These are phyloP conservation scores for Colostygia pectinataria DNA, from an alignment of 2,888 invertebrate species.

Conservation along the genomic window DNA sequence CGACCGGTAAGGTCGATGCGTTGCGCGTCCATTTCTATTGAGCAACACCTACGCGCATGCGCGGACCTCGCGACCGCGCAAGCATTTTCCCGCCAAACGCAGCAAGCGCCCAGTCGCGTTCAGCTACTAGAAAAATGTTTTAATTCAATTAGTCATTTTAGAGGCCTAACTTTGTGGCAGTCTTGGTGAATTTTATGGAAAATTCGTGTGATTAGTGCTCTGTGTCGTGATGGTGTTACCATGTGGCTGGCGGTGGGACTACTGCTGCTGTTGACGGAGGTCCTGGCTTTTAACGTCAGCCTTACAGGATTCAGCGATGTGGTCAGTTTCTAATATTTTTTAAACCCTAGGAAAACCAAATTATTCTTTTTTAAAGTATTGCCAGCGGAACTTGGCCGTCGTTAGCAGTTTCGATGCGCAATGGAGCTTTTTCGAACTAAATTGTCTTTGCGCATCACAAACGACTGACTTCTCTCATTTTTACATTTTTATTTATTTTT, in stretches of 20 bases:
- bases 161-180: slow-evolving; percentile 29
- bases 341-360: no score
- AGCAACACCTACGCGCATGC: slow-evolving; percentile 63
- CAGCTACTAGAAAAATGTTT: slow-evolving; percentile 40
- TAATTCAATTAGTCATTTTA: slow-evolving; percentile 27
- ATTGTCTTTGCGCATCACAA: no score
- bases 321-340: slow-evolving; percentile 47
- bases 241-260: slow-evolving; percentile 68
- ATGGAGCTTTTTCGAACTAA: no score
- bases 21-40: slow-evolving; percentile 56
- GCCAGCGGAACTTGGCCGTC: no score
- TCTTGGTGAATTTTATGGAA: slow-evolving; percentile 26
- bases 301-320: slow-evolving; percentile 51
- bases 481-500: no score
- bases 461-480: no score
- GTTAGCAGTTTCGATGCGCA: no score
- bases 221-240: slow-evolving; percentile 48
- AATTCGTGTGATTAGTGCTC: slow-evolving; percentile 34
- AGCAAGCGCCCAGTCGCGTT: slow-evolving; percentile 59
- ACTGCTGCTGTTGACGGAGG: slow-evolving; percentile 62
- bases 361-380: no score
- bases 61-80: slow-evolving; percentile 59
- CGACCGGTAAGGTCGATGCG: slow-evolving; percentile 50
- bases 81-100: slow-evolving; percentile 75
- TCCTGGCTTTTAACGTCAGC: slow-evolving; percentile 60